A percentile compares a stretch with the other conserved stretches of the same genome.
Evolutionary conservation across 2,888 invertebrate species (phyloP).

Genomic region (Plagiodera versicolora): DNA sequence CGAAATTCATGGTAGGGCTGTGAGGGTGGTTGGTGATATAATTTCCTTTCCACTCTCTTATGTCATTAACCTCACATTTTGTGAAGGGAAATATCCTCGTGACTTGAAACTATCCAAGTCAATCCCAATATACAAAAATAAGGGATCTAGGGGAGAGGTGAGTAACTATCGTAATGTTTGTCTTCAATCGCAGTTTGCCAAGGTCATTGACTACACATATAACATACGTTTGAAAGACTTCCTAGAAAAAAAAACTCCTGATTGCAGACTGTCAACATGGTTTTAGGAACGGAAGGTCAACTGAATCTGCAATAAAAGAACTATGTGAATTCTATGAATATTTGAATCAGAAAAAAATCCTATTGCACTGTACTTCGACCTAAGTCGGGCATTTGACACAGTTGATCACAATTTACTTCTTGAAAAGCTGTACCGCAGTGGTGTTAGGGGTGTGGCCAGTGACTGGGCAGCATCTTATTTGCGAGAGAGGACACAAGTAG

Average conservation of each 20-base stretch:
- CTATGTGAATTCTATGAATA: conserved; percentile 7
- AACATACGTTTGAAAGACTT: conserved; percentile 7
- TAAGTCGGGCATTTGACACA: not conserved
- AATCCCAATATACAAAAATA: conserved; percentile 11
- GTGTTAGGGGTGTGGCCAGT: conserved; percentile 5
- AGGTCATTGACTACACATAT: conserved; percentile 8
- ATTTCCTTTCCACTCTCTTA: conserved; percentile 8
- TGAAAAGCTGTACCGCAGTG: not conserved
- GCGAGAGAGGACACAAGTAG: not conserved
- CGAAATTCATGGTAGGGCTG: conserved; percentile 3
- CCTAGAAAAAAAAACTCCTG: conserved; percentile 1
- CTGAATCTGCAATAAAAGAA: too few relatives aligned
- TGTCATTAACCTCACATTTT: conserved; percentile 4
- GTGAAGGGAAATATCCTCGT: not conserved
- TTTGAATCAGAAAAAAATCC: not conserved
- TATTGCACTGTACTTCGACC: not conserved
- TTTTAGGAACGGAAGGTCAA: too few relatives aligned
- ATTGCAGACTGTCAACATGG: conserved; percentile 8
- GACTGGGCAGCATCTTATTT: conserved; percentile 9
- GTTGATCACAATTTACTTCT: conserved; percentile 52
- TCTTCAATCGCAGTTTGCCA: conserved; percentile 1
- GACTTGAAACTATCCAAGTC: conserved; percentile 12
- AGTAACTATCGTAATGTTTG: conserved; percentile 10
- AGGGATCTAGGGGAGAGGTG: not conserved
- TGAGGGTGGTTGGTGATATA: not conserved